These are phyloP conservation scores for Brachyhypopomus occidentalis DNA, from an alignment of 2,113 vertebrate species.

Conservation along the genomic window DNA sequence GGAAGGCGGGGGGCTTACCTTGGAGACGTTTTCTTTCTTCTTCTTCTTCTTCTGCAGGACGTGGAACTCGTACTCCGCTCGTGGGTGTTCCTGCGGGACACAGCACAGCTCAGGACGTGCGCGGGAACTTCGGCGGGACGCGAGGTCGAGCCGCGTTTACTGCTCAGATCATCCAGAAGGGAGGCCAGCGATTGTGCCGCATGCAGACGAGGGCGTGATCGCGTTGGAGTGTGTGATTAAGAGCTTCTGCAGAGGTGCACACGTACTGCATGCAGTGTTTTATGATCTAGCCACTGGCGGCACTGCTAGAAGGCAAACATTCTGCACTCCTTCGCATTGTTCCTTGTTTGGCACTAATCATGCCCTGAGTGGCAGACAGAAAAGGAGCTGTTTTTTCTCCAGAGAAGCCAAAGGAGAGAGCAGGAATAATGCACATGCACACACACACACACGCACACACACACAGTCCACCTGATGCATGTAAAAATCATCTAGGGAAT, in stretches of 20 bases:
- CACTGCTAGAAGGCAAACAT: constrained; percentile 27
- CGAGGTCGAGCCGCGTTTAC: neutral
- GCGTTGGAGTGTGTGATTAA: neutral
- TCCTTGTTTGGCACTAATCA: constrained; percentile 2
- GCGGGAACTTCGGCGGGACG: neutral
- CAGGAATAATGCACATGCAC: constrained; percentile 20
- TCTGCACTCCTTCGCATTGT: constrained; percentile 33
- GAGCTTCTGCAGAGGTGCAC: constrained; percentile 29
- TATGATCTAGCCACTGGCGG: constrained; percentile 22
- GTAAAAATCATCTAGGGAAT: no score
- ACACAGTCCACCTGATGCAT: no score
- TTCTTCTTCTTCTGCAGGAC: constrained; percentile 84
- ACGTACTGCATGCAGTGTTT: neutral
- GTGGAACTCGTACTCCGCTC: constrained; percentile 89
- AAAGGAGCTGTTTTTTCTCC: constrained; percentile 36
- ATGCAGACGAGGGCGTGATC: constrained; percentile 46
- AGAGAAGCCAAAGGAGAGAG: constrained; percentile 24
- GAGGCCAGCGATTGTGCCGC: constrained; percentile 30
- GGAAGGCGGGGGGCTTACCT: constrained; percentile 70
- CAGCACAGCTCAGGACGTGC: constrained; percentile 23
- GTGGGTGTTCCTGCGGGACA: constrained; percentile 80
- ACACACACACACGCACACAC: neutral
- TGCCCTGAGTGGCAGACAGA: constrained; percentile 29
- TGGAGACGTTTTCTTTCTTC: constrained; percentile 76
- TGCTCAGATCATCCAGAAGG: constrained; percentile 11